Base-by-base conservation (phyloP, 2,113 vertebrate genomes). In the Clarias magur region DNA sequence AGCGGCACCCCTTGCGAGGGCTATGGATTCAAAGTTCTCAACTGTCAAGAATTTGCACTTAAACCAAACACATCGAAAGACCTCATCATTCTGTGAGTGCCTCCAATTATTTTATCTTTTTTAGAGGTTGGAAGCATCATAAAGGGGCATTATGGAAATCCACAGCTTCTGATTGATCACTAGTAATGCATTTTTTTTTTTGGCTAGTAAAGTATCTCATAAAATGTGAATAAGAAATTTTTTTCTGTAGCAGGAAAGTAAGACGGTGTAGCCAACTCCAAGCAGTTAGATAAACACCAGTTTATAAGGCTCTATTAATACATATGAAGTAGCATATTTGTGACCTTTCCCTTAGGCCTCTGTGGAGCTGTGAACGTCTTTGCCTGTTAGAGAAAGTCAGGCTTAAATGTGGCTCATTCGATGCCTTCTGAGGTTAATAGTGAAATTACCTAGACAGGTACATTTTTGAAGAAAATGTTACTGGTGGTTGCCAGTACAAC, bases 11-110 rank as follows among this genome's bases (percentile, higher is more conserved):
- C 94, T 0, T 99, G 98, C 88, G 97, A 99, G 93, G 98, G 98
- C 92, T 99, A 98, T 56, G 98, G 98, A 94, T 99, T 99, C 94
- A 99, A 99, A 96, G 95, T 99, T 92, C 94, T 98, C 93, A 98
- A 97, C 93, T 99, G 98, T 95, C 96, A 99, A 67, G 97, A 97
- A 91, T 98, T 99, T 96, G 90, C 95, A 94, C 96, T 99, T 87
- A 96, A 96, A 92, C 96, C 97, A 93, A 99, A 99, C 88, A 90
- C 97, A 91, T 99, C 97, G 70, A 99, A 96, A 96, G 98, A 99
- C 91, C 96, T 99, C 91, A 91, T 97, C 91, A 97, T 99, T 94
- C 92, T 98, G 98, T 99, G 91, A 99, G 98, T 96, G 83, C 0
- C 7, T 5, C 21, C 2, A 13, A 38, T 53, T 54, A 38, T 38